Evolutionary conservation across 2,888 invertebrate species (phyloP).

Genomic region (Esperia sulphurella): DNA sequence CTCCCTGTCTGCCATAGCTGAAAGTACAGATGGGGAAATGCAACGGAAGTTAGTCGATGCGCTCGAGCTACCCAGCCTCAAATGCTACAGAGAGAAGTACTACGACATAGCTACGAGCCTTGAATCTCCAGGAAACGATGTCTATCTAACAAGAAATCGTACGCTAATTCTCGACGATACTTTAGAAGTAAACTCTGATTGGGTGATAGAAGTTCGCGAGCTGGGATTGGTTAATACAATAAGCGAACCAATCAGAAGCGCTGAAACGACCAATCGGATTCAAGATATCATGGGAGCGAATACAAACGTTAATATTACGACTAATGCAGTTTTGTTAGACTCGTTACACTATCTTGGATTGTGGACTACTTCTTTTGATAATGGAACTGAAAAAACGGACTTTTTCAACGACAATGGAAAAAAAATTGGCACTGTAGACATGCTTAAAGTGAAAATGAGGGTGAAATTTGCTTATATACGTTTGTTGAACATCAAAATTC

Average conservation of each 20-base stretch:
- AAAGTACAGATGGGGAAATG: conserved; percentile 20
- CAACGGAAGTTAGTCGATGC: conserved; percentile 18
- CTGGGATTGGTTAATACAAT: conserved; percentile 14
- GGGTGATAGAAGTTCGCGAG: conserved; percentile 10
- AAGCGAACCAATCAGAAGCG: conserved; percentile 17
- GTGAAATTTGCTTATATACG: conserved; percentile 28
- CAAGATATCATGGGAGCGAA: conserved; percentile 12
- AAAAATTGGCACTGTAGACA: conserved; percentile 25
- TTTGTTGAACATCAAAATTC: conserved; percentile 24
- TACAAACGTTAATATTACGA: neutral
- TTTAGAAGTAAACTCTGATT: conserved; percentile 16
- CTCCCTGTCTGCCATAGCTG: conserved; percentile 29
- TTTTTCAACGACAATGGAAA: conserved; percentile 30
- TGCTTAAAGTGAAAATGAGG: conserved; percentile 26
- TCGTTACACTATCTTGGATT: conserved; percentile 26
- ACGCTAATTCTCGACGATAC: conserved; percentile 20
- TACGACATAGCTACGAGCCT: conserved; percentile 26
- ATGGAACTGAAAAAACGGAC: conserved; percentile 19
- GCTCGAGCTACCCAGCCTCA: conserved; percentile 24
- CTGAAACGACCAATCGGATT: conserved; percentile 11
- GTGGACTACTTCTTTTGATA: conserved; percentile 31
- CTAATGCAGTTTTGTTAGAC: conserved; percentile 26
- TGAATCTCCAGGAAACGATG: conserved; percentile 24
- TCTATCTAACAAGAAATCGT: conserved; percentile 17
- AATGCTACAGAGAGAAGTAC: conserved; percentile 23